Percentiles rank a stretch among this genome's conserved stretches.
phyloP scores from a whole-genome alignment of 2,888 invertebrate genomes.

The Pseudeuparius sepicola region DNA sequence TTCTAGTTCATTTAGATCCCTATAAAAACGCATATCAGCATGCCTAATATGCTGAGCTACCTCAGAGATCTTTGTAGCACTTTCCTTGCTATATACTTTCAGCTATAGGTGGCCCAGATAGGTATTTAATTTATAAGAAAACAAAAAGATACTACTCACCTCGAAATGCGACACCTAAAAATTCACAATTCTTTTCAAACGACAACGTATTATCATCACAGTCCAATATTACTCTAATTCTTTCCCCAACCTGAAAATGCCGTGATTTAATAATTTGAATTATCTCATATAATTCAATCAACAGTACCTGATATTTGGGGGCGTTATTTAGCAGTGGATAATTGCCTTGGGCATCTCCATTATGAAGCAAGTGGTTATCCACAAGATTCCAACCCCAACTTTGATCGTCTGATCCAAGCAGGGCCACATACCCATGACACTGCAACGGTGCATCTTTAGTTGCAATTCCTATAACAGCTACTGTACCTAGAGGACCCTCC shows the following conservation, averaged over 20 bases:
- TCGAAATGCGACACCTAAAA: constrained; percentile 95
- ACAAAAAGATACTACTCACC: constrained; percentile 43
- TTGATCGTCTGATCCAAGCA: constrained; percentile 91
- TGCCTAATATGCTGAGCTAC: too few relatives aligned
- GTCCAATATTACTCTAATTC: constrained; percentile 93
- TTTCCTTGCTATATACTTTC: too few relatives aligned
- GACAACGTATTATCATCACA: constrained; percentile 95
- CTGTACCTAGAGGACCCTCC: constrained; percentile 97
- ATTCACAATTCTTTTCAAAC: constrained; percentile 97
- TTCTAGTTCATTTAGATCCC: too few relatives aligned
- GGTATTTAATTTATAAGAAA: too few relatives aligned
- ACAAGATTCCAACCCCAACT: constrained; percentile 99
- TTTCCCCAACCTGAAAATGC: constrained; percentile 81
- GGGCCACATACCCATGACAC: constrained; percentile 89
- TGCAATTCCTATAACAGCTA: constrained; percentile 92
- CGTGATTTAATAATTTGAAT: constrained; percentile 2
- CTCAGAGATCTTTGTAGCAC: too few relatives aligned
- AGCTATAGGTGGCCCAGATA: too few relatives aligned
- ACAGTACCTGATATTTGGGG: constrained; percentile 85
- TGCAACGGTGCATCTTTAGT: constrained; percentile 90
- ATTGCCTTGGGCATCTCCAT: constrained; percentile 89
- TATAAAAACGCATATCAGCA: too few relatives aligned
- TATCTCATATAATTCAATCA: not conserved
- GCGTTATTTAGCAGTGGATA: constrained; percentile 92
- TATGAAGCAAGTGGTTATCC: constrained; percentile 92